These are phyloP conservation scores for Pseudococcus longispinus DNA, from an alignment of 2,888 invertebrate species.

Conservation along the genomic window DNA sequence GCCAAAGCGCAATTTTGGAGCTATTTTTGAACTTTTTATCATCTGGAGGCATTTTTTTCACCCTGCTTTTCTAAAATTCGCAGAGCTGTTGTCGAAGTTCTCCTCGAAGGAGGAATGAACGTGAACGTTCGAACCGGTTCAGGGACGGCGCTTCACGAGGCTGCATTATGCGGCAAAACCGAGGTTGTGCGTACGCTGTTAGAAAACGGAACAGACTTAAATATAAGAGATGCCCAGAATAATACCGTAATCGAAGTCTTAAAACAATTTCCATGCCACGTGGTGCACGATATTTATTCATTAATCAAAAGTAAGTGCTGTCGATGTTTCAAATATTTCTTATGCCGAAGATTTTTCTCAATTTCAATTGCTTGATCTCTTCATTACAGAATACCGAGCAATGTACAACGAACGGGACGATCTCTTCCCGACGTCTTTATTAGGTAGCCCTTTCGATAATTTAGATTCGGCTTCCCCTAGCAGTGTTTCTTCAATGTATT, in stretches of 20 bases:
- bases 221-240: constrained; percentile 78
- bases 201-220: constrained; percentile 81
- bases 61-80: background rate
- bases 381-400: constrained; percentile 43
- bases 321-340: background rate
- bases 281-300: constrained; percentile 83
- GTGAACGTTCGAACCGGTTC: constrained; percentile 85
- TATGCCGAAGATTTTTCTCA: background rate
- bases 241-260: constrained; percentile 87
- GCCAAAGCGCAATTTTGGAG: too few species aligned
- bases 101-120: constrained; percentile 84
- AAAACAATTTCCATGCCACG: constrained; percentile 86
- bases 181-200: constrained; percentile 84
- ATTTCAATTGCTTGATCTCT: background rate
- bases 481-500: constrained; percentile 58
- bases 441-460: constrained; percentile 73
- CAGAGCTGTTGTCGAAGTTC: constrained; percentile 81
- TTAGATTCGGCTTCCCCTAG: constrained; percentile 66
- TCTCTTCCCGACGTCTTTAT: constrained; percentile 70
- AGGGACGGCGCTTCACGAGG: constrained; percentile 92
- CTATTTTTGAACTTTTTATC: background rate
- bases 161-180: constrained; percentile 88
- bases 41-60: background rate
- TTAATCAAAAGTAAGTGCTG: constrained; percentile 78
- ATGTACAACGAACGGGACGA: constrained; percentile 63